phyloP scores from a whole-genome alignment of 2,797 vertebrate species.

The Microctenopoma stevenorrisi region DNA sequence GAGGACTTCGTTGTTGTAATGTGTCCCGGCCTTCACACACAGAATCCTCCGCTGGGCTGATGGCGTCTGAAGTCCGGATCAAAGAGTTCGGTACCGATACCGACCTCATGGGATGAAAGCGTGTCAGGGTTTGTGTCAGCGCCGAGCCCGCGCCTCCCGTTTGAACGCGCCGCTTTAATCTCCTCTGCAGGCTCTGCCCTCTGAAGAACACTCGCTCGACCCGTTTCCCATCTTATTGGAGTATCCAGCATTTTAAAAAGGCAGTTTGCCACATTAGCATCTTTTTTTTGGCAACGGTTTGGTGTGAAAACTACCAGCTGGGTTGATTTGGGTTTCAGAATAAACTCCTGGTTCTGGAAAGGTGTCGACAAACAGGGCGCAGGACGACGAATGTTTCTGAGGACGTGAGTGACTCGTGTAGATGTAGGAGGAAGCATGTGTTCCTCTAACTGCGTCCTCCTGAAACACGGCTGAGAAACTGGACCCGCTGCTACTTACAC shows the following conservation, averaged over 20 bases:
- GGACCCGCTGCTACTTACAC: too few species aligned
- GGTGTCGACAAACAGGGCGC: too few species aligned
- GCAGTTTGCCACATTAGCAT: conserved; percentile 10
- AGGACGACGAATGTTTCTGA: too few species aligned
- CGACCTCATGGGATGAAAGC: conserved; percentile 47
- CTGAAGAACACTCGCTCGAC: conserved; percentile 19
- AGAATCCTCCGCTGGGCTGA: not conserved
- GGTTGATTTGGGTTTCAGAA: not conserved
- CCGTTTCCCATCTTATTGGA: conserved; percentile 40
- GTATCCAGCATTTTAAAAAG: conserved; percentile 10
- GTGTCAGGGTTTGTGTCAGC: conserved; percentile 27
- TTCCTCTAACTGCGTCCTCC: too few species aligned
- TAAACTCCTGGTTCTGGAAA: too few species aligned
- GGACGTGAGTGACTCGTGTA: not conserved
- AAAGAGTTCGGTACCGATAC: conserved; percentile 24
- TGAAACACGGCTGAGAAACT: too few species aligned
- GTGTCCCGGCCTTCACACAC: conserved; percentile 1
- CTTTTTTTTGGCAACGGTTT: conserved; percentile 12
- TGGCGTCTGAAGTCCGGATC: conserved; percentile 52
- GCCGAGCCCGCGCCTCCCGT: conserved; percentile 23
- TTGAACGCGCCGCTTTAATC: conserved; percentile 42
- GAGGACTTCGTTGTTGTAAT: not conserved
- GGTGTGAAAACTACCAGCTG: conserved; percentile 27
- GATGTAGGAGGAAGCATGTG: too few species aligned
- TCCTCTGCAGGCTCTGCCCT: conserved; percentile 29